Base-by-base conservation (phyloP, 1,140 invertebrate genomes). In the Phocides pigmalion region DNA sequence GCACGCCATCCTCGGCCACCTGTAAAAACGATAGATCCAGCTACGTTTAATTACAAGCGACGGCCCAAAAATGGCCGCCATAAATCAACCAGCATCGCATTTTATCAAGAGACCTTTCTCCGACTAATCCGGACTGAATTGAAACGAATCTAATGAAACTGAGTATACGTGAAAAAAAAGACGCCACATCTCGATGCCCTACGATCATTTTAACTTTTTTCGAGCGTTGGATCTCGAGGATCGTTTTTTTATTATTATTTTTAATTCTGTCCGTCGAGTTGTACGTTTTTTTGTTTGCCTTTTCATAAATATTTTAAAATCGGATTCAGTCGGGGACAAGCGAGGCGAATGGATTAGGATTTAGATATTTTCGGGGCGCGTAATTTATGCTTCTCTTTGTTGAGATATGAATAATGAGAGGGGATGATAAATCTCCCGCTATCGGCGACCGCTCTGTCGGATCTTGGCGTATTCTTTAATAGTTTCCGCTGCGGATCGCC, bases 281-380 rank as follows among this genome's bases (percentile, higher is more conserved):
- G 71, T 76, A 70, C 66, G 41, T 69, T 76, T 76, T 79, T 86
- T 82, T 81, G 72, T 79, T 68, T 81, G 78, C 78, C 82, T 87
- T 89, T 88, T 87, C 83, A 88, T 89, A 87, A 88, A 89, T 89
- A 85, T 90, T 90, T 87, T 88, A 88, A 87, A 90, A 87, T 90
- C 84, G 84, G 82, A 88, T 86, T 83, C 82, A 79, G 74, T 64
- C 84, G 82, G 87, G 76, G 87, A 89, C 86, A 82, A 66, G 77
- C 87, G 86, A 74, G 74, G 74, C 87, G 81, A 90, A 90, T 89
- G 87, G 86, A 89, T 90, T 90, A 89, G 82, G 84, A 87, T 82
- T 90, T 90, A 83, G 86, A 89, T 90, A 90, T 88, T 88, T 89
- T 89, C 77, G 86, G 84, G 74, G 63, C 77, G 72, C 69, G 79